phyloP scores from a whole-genome alignment of 37 sponge, comb jelly and placozoan genomes.

The Hexactinellida sp. region DNA sequence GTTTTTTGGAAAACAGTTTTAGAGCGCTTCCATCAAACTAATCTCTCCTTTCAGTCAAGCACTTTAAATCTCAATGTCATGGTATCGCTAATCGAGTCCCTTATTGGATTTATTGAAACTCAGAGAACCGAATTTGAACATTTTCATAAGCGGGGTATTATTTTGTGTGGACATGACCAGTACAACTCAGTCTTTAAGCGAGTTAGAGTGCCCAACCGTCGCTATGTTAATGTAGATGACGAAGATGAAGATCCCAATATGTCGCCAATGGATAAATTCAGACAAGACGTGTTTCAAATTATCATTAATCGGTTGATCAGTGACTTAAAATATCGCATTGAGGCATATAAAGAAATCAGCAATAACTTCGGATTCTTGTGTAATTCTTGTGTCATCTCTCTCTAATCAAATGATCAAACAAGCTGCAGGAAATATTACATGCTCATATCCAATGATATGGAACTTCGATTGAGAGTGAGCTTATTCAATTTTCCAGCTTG shows the following conservation, averaged over 20 bases:
- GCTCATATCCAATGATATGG: constrained; percentile 15
- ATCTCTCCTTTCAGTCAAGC: constrained; percentile 13
- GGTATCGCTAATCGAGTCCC: constrained; percentile 17
- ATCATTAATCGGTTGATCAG: constrained; percentile 11
- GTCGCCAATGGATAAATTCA: neutral
- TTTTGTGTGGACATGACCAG: constrained; percentile 9
- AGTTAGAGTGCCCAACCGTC: constrained; percentile 10
- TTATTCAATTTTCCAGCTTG: constrained; percentile 14
- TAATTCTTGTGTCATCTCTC: neutral
- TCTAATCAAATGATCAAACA: constrained; percentile 13
- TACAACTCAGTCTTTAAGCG: neutral
- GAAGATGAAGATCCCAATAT: constrained; percentile 6
- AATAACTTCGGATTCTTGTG: constrained; percentile 10
- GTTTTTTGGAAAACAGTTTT: neutral
- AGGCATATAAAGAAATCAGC: constrained; percentile 13
- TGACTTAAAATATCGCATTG: constrained; percentile 11
- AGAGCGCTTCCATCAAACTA: neutral
- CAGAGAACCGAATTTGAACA: constrained; percentile 17
- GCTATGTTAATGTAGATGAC: constrained; percentile 7
- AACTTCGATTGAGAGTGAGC: constrained; percentile 9
- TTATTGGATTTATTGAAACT: constrained; percentile 4
- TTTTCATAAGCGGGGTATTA: constrained; percentile 9
- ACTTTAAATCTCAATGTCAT: constrained; percentile 17
- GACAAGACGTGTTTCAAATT: constrained; percentile 12
- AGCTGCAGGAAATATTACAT: constrained; percentile 18